Percentiles rank a stretch among this genome's conserved stretches.
These are phyloP conservation scores for Phymorhynchus buccinoides DNA, from an alignment of 1,140 invertebrate species.

Conservation along the genomic window DNA sequence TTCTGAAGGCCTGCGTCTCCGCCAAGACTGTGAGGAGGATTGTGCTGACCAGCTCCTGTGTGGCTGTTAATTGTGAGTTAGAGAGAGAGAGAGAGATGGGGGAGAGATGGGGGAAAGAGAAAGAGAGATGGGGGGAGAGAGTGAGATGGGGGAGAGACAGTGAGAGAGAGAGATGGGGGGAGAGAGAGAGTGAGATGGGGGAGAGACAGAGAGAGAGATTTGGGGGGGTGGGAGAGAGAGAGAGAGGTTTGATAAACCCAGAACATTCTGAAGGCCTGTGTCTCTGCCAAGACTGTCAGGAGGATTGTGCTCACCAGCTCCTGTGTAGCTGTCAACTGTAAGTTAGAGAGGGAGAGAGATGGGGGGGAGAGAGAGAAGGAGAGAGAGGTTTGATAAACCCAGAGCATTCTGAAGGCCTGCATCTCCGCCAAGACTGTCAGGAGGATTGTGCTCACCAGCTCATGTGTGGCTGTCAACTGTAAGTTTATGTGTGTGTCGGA, in stretches of 20 bases:
- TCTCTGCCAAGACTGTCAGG: constrained; percentile 73
- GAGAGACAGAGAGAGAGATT: too few relatives aligned
- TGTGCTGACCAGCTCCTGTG: constrained; percentile 77
- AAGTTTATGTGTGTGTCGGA: too few relatives aligned
- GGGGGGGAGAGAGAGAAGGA: too few relatives aligned
- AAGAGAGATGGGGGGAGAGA: too few relatives aligned
- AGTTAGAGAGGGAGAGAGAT: constrained; percentile 28
- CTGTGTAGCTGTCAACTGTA: constrained; percentile 76
- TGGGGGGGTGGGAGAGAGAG: too few relatives aligned
- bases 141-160: too few relatives aligned
- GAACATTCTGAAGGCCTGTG: constrained; percentile 76
- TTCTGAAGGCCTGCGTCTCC: constrained; percentile 76
- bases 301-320: constrained; percentile 79
- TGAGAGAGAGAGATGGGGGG: too few relatives aligned
- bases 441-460: constrained; percentile 78
- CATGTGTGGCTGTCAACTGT: constrained; percentile 76
- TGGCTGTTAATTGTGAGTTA: constrained; percentile 75
- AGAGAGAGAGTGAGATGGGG: too few relatives aligned
- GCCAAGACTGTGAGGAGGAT: constrained; percentile 76
- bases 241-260: too few relatives aligned
- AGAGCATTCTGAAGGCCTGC: constrained; percentile 76
- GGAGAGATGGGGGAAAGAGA: too few relatives aligned
- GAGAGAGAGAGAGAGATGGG: too few relatives aligned
- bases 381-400: too few relatives aligned
- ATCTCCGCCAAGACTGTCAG: constrained; percentile 73